Evolutionary conservation across 1,140 invertebrate species (phyloP).

Genomic region (Proales similis): DNA sequence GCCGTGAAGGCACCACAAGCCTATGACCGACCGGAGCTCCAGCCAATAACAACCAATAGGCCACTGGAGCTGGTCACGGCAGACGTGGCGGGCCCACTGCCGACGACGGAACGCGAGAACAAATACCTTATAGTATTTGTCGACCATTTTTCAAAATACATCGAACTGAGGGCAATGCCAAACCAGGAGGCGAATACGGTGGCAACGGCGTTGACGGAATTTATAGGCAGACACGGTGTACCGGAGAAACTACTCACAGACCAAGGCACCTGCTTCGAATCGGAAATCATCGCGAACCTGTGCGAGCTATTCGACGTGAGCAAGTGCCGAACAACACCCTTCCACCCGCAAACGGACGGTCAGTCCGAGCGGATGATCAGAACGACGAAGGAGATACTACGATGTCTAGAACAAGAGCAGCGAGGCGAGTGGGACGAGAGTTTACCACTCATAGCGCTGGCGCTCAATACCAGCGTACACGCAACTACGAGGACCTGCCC

Average conservation of each 20-base stretch:
- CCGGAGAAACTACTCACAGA: neutral
- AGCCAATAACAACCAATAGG: conserved; percentile 13
- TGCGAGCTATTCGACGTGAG: conserved; percentile 8
- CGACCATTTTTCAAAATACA: conserved; percentile 46
- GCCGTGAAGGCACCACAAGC: neutral
- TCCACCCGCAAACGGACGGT: conserved; percentile 3
- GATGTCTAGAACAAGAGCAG: neutral
- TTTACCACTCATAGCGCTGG: conserved; percentile 10
- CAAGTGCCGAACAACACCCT: neutral
- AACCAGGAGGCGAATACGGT: conserved; percentile 14
- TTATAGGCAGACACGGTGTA: neutral
- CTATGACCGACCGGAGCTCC: conserved; percentile 10
- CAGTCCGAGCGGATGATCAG: neutral
- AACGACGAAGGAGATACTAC: conserved; percentile 37
- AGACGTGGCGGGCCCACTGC: conserved; percentile 45
- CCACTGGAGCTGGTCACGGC: conserved; percentile 38
- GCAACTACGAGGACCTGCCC: conserved; percentile 7
- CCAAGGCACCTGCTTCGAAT: conserved; percentile 5
- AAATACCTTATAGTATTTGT: conserved; percentile 42
- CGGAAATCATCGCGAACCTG: conserved; percentile 11
- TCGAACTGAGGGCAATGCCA: conserved; percentile 40
- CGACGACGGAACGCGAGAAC: conserved; percentile 40
- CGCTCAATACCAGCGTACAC: neutral
- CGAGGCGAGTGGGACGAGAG: conserved; percentile 7
- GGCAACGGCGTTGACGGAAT: neutral